These are phyloP conservation scores for Thunnus albacares DNA, from an alignment of 2,797 vertebrate genomes.

Conservation along the genomic window DNA sequence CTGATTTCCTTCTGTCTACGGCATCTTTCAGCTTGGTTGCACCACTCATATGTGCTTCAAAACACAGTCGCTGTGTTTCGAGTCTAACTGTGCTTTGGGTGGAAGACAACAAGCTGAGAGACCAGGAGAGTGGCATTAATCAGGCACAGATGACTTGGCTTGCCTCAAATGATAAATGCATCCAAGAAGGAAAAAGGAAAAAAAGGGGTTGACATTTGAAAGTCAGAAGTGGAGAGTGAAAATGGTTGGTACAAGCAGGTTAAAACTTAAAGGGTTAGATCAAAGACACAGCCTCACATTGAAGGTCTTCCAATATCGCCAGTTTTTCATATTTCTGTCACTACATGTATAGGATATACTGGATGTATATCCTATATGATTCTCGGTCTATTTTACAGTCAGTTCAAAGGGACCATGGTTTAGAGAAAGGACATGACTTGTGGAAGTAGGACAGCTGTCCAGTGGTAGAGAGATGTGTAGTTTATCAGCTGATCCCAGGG, in stretches of 20 bases:
- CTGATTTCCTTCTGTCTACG: slow-evolving; percentile 25
- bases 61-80: slow-evolving; percentile 25
- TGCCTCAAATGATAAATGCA: slow-evolving; percentile 40
- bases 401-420: slow-evolving; percentile 30
- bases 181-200: slow-evolving; percentile 1
- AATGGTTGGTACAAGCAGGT: slow-evolving; percentile 16
- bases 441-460: slow-evolving; percentile 63
- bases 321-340: slow-evolving; percentile 21
- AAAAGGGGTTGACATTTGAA: slow-evolving; percentile 56
- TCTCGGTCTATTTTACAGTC: slow-evolving; percentile 23
- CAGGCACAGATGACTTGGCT: slow-evolving; percentile 59
- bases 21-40: slow-evolving; percentile 49
- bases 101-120: slow-evolving; percentile 27
- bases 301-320: not conserved
- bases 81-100: slow-evolving; percentile 26
- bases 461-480: slow-evolving; percentile 37
- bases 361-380: not conserved
- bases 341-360: not conserved
- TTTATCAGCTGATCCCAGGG: slow-evolving; percentile 65
- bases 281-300: slow-evolving; percentile 21
- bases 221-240: slow-evolving; percentile 33
- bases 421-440: slow-evolving; percentile 49
- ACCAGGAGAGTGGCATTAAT: slow-evolving; percentile 60
- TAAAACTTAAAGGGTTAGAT: slow-evolving; percentile 38
- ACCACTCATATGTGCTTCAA: slow-evolving; percentile 27